Conservation (phyloP, 2,797 vertebrate genomes). For the Pygocentrus nattereri region DNA sequence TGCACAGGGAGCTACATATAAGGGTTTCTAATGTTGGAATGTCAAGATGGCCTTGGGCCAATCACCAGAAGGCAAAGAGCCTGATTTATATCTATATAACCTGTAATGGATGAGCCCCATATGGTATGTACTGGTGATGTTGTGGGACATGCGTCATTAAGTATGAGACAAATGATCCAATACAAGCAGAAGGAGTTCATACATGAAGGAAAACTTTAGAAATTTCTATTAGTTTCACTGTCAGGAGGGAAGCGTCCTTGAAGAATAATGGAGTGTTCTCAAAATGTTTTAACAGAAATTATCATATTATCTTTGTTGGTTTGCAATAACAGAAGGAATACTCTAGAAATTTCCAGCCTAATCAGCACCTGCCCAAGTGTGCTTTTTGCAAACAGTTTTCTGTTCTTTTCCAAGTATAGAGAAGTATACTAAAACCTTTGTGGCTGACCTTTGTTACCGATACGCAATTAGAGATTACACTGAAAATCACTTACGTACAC, state of each 20-base stretch:
- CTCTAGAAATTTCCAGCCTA: too few relatives aligned
- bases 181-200: background rate
- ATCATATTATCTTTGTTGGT: too few relatives aligned
- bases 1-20: slow-evolving; percentile 22
- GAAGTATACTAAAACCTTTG: too few relatives aligned
- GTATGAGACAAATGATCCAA: background rate
- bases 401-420: too few relatives aligned
- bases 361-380: too few relatives aligned
- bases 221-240: background rate
- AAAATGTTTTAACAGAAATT: background rate
- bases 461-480: too few relatives aligned
- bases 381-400: too few relatives aligned
- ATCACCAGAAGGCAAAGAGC: slow-evolving; percentile 32
- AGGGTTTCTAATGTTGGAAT: slow-evolving; percentile 26
- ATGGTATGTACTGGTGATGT: slow-evolving; percentile 20
- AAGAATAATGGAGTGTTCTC: background rate
- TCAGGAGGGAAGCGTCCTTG: background rate
- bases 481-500: too few relatives aligned
- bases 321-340: too few relatives aligned
- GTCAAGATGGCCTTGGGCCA: slow-evolving; percentile 33
- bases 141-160: slow-evolving; percentile 25
- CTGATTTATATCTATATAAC: slow-evolving; percentile 40
- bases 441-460: too few relatives aligned
- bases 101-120: background rate
- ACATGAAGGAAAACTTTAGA: background rate